These are phyloP conservation scores for Gymnarchus niloticus DNA, from an alignment of 2,113 vertebrate species.

Conservation along the genomic window DNA sequence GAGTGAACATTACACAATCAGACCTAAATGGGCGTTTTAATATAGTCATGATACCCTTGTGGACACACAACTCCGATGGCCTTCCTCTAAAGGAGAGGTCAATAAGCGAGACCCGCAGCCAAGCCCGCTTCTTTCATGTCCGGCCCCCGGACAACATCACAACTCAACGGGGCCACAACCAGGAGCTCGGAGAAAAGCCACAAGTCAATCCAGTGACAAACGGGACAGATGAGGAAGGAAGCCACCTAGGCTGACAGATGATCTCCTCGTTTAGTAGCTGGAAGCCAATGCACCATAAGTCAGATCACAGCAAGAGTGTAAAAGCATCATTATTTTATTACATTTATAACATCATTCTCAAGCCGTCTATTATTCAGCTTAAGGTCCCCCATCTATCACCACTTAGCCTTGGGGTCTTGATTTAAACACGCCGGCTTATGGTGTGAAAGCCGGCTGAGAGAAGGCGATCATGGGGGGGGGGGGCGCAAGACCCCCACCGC, in stretches of 20 bases:
- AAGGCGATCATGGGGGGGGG: not conserved
- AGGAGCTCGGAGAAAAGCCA: not conserved
- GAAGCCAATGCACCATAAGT: too few species aligned
- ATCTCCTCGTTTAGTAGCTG: too few species aligned
- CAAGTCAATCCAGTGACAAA: not conserved
- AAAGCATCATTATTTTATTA: too few species aligned
- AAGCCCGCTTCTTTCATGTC: not conserved
- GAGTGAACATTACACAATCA: not conserved
- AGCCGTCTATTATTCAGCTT: not conserved
- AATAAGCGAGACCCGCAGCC: conserved; percentile 9
- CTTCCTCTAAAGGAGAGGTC: conserved; percentile 18
- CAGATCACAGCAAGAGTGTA: too few species aligned
- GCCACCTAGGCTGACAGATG: not conserved
- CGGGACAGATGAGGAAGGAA: not conserved
- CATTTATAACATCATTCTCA: too few species aligned
- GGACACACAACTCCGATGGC: conserved; percentile 3
- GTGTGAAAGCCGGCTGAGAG: not conserved
- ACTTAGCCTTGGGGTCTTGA: not conserved
- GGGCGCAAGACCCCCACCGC: not conserved
- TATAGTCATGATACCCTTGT: conserved; percentile 8
- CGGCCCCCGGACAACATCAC: not conserved
- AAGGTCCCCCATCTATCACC: not conserved
- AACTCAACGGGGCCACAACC: not conserved
- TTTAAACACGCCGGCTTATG: not conserved
- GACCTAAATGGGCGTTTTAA: conserved; percentile 5